Evolutionary conservation across 2,888 invertebrate species (phyloP), one percentile per base, ranked within the genome.

Genomic region (Drosophila mimetica): DNA sequence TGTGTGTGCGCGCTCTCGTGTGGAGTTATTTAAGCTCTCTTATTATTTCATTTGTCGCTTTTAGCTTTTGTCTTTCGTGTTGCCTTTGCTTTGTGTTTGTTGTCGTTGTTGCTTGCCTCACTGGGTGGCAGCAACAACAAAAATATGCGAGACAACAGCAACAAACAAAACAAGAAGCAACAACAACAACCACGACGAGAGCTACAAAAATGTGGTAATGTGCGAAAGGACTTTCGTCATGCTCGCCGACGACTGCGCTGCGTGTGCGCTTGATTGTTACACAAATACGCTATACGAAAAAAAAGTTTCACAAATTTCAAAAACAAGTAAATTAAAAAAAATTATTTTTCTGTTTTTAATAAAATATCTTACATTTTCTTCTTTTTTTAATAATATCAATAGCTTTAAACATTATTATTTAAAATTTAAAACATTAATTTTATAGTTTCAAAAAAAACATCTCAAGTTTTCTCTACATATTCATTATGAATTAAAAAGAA

Each of bases 211-310:
- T 79, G 89, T 85, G 89, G 88, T 89, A 87, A 87, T 89, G 83
- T 89, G 86, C 89, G 83, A 87, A 85, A 87, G 86, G 89, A 89
- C 89, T 87, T 86, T 87, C 89, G 86, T 89, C 89, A 89, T 88
- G 89, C 84, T 86, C 73, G 48, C 70, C 79, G 60, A 46, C 77
- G 64, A 46, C 39, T 47, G 42, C 25, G 36, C 25, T 59, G 46
- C 60, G 64, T 60, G 25, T 30, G 44, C 30, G 65, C 47, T 61
- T 63, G 65, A 61, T 64, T 37, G 60, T 61, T 39, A 37, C 47
- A 16, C 64, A 63, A 63, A 63, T 61, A 61, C 60, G 30, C 60
- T 60, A 13, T 41, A n/a, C 0, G 8, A 4, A 6, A 28, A 8
- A 36, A 13, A 34, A 18, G 59, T 42, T 34, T 58, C 14, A 7